Percentiles rank a stretch among this genome's conserved stretches.
Evolutionary conservation across 1,140 invertebrate genomes (phyloP).

Genomic region (Bursaphelenchus mucronatus): DNA sequence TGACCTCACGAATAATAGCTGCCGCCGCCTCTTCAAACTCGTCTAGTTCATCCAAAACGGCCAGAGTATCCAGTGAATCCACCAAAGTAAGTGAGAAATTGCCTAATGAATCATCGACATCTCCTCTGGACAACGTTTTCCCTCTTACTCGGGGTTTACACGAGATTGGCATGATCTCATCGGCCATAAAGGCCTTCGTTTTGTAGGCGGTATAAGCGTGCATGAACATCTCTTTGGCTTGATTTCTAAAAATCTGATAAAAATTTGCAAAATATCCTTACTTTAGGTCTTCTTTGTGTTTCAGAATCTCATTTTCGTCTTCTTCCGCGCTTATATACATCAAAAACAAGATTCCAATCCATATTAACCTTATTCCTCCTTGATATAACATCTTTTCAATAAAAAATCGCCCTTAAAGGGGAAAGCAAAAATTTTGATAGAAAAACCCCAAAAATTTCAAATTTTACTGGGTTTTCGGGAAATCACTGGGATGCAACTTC

Average conservation of each 20-base stretch:
- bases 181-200: constrained; percentile 87
- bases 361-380: too few species aligned
- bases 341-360: too few species aligned
- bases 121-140: constrained; percentile 77
- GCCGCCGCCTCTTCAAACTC: constrained; percentile 88
- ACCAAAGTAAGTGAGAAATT: constrained; percentile 93
- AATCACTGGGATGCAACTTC: too few species aligned
- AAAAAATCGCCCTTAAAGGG: too few species aligned
- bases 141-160: constrained; percentile 81
- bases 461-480: too few species aligned
- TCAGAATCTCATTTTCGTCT: not conserved
- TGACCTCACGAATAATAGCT: constrained; percentile 73
- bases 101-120: constrained; percentile 63
- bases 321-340: not conserved
- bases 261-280: constrained; percentile 6
- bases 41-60: constrained; percentile 80
- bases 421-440: too few species aligned
- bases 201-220: constrained; percentile 95
- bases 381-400: too few species aligned
- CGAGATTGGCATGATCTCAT: constrained; percentile 94
- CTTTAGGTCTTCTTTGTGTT: constrained; percentile 24
- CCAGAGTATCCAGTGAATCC: constrained; percentile 82
- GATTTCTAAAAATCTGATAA: constrained; percentile 67
- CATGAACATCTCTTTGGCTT: constrained; percentile 88
- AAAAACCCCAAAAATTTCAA: too few species aligned